Percentiles rank a stretch among this genome's conserved stretches.
phyloP scores from a whole-genome alignment of 1,140 invertebrate genomes.

The Caenorhabditis tropicalis region DNA sequence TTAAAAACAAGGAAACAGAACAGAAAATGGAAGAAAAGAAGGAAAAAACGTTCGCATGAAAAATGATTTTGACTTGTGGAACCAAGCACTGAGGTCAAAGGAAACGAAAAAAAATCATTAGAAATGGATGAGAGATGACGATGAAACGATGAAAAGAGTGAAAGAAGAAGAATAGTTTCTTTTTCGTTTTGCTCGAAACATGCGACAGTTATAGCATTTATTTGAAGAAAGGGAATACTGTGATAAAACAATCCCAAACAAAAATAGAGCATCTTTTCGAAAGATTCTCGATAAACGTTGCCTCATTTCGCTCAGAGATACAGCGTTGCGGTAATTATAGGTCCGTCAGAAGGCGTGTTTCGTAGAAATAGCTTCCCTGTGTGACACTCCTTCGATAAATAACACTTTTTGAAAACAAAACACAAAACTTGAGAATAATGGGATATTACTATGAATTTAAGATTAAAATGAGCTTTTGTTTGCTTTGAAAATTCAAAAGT shows the following conservation, averaged over 20 bases:
- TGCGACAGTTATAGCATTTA: neutral
- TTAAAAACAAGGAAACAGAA: conserved; percentile 13
- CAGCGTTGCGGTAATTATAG: neutral
- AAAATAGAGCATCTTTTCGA: neutral
- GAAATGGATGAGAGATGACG: neutral
- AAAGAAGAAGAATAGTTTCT: neutral
- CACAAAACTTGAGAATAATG: neutral
- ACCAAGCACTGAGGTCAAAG: neutral
- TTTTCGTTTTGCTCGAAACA: neutral
- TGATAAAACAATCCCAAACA: neutral
- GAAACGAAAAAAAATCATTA: neutral
- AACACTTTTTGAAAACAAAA: neutral
- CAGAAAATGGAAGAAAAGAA: neutral
- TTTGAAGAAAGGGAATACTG: neutral
- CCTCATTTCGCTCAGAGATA: neutral
- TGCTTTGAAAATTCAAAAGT: no score
- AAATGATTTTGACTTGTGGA: neutral
- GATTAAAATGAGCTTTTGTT: no score
- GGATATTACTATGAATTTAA: no score
- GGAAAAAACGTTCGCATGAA: neutral
- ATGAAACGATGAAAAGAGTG: neutral
- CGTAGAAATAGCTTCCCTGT: neutral
- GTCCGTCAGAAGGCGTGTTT: neutral
- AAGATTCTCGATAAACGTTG: neutral
- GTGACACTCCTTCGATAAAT: neutral